phyloP scores from a whole-genome alignment of 2,113 vertebrate genomes.

The Bufo gargarizans region DNA sequence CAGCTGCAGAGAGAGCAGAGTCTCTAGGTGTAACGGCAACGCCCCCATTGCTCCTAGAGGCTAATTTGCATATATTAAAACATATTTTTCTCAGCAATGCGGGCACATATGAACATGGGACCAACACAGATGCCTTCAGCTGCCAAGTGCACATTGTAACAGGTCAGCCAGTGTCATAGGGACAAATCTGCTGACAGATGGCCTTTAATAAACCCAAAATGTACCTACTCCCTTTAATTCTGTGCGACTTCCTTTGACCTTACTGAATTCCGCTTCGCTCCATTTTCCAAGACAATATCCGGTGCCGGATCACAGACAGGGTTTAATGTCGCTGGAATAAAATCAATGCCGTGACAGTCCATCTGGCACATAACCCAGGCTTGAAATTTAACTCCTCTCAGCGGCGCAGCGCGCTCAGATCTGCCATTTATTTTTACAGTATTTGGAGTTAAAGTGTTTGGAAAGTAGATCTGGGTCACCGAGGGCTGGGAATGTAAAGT shows the following conservation, averaged over 20 bases:
- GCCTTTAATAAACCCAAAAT: not conserved
- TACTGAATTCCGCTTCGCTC: conserved; percentile 23
- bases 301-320: conserved; percentile 25
- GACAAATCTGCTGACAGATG: too few relatives aligned
- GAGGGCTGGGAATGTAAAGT: conserved; percentile 29
- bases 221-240: not conserved
- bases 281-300: conserved; percentile 33
- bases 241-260: conserved; percentile 22
- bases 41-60: too few relatives aligned
- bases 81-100: too few relatives aligned
- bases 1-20: too few relatives aligned
- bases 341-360: conserved; percentile 46
- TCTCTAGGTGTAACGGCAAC: too few relatives aligned
- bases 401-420: not conserved
- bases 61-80: too few relatives aligned
- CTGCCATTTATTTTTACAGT: conserved; percentile 28
- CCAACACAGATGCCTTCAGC: too few relatives aligned
- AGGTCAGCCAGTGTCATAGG: too few relatives aligned
- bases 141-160: too few relatives aligned
- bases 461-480: conserved; percentile 46
- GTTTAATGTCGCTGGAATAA: conserved; percentile 50
- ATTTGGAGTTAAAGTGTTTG: conserved; percentile 45
- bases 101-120: too few relatives aligned
- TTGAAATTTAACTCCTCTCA: conserved; percentile 41
- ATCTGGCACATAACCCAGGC: conserved; percentile 21